Conservation (phyloP, 2,113 vertebrate species). For the Rhea americana region DNA sequence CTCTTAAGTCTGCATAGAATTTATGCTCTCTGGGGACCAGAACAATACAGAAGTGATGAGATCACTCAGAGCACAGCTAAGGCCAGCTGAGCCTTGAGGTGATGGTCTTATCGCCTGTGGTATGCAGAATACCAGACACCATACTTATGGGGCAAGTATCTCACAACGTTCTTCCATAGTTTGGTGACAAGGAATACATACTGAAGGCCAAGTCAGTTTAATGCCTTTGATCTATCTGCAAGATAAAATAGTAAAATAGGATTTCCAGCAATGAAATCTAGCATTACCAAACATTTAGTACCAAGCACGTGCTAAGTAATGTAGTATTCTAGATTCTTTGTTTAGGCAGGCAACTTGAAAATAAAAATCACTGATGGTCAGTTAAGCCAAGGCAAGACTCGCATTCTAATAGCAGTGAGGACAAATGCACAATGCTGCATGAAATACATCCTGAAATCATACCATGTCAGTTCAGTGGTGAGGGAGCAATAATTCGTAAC, state of each 20-base stretch:
- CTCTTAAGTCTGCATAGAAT: background rate
- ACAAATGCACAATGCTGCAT: background rate
- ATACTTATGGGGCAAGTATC: rapidly evolving
- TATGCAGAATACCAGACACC: background rate
- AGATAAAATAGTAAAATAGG: background rate
- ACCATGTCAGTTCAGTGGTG: background rate
- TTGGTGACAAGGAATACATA: background rate
- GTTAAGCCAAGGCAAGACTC: background rate
- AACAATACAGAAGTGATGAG: background rate
- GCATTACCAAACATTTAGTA: background rate
- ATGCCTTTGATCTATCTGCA: background rate
- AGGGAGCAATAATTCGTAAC: background rate
- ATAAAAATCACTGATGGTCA: background rate
- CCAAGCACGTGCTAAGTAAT: background rate
- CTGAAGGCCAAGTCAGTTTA: background rate
- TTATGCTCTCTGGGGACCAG: background rate
- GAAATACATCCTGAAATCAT: background rate
- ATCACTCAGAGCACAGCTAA: background rate
- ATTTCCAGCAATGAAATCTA: background rate
- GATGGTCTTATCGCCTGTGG: background rate
- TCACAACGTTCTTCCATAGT: background rate
- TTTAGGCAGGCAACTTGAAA: background rate
- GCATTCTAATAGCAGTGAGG: background rate
- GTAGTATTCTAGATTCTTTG: background rate
- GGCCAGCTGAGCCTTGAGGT: rapidly evolving